phyloP scores from a whole-genome alignment of 2,797 vertebrate genomes.

The Pangasius sanitwongsei region DNA sequence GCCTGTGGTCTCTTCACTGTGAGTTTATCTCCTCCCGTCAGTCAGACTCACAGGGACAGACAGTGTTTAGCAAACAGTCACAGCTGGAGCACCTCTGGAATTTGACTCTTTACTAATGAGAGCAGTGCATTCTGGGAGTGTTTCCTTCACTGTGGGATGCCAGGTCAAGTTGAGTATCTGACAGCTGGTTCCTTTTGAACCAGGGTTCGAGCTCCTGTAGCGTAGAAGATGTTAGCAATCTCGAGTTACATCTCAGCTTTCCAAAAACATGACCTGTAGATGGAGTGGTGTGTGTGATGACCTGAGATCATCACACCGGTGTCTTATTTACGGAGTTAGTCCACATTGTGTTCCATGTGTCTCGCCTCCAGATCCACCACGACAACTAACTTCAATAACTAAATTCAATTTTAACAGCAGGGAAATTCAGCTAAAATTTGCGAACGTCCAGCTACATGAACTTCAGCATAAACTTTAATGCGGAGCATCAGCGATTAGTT shows the following conservation, averaged over 20 bases:
- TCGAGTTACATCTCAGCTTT: neutral
- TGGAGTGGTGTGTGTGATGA: neutral
- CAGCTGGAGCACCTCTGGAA: slow-evolving; percentile 64
- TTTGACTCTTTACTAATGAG: neutral
- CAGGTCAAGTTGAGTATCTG: neutral
- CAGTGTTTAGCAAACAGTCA: slow-evolving; percentile 76
- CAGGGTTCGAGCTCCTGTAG: neutral
- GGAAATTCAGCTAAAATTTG: neutral
- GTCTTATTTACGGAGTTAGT: neutral
- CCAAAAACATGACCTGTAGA: neutral
- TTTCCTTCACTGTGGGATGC: neutral
- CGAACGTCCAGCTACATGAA: neutral
- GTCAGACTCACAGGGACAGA: slow-evolving; percentile 56
- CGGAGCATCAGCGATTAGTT: neutral
- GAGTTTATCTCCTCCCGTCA: slow-evolving; percentile 57
- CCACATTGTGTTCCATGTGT: neutral
- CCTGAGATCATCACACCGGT: neutral
- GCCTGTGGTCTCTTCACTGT: slow-evolving; percentile 52
- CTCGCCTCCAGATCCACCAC: neutral
- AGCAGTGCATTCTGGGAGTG: slow-evolving; percentile 17
- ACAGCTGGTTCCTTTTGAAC: slow-evolving; percentile 8
- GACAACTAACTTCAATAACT: neutral
- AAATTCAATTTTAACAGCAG: too few species aligned
- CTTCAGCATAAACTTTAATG: neutral
- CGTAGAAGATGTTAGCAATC: neutral